A percentile compares a stretch with the other conserved stretches of the same genome.
Conservation (phyloP, 2,888 invertebrate genomes). For the Leistus spinibarbis region DNA sequence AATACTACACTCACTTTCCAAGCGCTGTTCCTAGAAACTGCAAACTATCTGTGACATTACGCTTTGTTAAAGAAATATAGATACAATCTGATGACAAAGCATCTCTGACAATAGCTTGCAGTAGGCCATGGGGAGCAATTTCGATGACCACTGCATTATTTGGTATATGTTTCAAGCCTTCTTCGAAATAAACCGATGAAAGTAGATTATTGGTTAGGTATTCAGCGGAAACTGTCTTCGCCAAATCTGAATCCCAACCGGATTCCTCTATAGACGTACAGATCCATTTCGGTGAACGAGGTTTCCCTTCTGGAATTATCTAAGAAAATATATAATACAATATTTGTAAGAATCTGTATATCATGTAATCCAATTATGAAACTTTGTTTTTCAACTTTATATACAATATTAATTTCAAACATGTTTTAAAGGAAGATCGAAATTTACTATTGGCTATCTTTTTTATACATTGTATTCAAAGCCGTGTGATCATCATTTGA, state of each 20-base stretch:
- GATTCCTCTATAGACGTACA: constrained; percentile 67
- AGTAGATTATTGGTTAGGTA: constrained; percentile 72
- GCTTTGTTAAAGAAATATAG: constrained; percentile 78
- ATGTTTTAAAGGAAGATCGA: too few species aligned
- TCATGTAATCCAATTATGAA: too few species aligned
- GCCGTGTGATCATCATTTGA: too few species aligned
- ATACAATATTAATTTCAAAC: too few species aligned
- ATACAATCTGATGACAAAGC: constrained; percentile 73
- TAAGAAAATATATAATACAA: too few species aligned
- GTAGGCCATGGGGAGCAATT: constrained; percentile 87
- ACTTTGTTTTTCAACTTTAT: too few species aligned
- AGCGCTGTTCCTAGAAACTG: constrained; percentile 66
- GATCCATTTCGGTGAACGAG: constrained; percentile 68
- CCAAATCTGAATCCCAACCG: constrained; percentile 63
- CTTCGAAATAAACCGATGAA: constrained; percentile 79
- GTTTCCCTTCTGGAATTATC: constrained; percentile 57
- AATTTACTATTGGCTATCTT: too few species aligned
- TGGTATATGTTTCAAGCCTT: constrained; percentile 79
- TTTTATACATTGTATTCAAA: too few species aligned
- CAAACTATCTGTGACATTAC: constrained; percentile 68
- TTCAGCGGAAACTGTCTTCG: constrained; percentile 65
- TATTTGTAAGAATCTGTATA: too few species aligned
- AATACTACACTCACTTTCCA: constrained; percentile 66
- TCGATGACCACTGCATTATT: constrained; percentile 84
- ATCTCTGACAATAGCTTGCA: constrained; percentile 84